Conservation (phyloP, 2,888 invertebrate species). For the Lumbricus terrestris region DNA sequence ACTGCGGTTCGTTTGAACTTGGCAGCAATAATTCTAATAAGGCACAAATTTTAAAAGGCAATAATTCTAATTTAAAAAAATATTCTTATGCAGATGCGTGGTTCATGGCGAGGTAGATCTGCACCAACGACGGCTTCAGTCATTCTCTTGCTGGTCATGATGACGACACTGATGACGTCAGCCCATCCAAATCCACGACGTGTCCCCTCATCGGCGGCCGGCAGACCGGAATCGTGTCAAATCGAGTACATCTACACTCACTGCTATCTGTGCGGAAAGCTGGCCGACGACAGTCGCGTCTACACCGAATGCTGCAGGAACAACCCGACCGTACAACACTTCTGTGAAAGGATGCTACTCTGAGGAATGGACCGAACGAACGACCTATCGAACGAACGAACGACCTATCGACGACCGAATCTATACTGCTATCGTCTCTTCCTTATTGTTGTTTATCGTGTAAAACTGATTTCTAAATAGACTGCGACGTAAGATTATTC, state of each 20-base stretch:
- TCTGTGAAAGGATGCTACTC: neutral
- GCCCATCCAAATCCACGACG: neutral
- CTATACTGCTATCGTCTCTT: neutral
- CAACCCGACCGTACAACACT: neutral
- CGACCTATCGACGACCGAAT: neutral
- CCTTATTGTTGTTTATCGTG: neutral
- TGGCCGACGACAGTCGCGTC: neutral
- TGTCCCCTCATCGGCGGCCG: neutral
- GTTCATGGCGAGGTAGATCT: neutral
- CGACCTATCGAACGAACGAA: neutral
- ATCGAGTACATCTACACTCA: neutral
- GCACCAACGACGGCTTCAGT: neutral
- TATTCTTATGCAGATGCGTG: too few relatives aligned
- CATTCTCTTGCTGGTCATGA: constrained; percentile 3
- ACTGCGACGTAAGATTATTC: too few relatives aligned
- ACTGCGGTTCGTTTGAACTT: neutral
- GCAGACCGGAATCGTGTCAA: neutral
- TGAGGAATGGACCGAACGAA: neutral
- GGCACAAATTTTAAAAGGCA: too few relatives aligned
- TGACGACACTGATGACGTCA: neutral
- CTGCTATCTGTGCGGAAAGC: constrained; percentile 16
- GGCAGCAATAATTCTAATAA: too few relatives aligned
- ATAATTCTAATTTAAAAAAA: too few relatives aligned
- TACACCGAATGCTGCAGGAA: neutral
- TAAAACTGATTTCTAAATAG: too few relatives aligned